These are phyloP conservation scores for Burhinus bistriatus DNA, from an alignment of 2,113 vertebrate species.

Conservation along the genomic window DNA sequence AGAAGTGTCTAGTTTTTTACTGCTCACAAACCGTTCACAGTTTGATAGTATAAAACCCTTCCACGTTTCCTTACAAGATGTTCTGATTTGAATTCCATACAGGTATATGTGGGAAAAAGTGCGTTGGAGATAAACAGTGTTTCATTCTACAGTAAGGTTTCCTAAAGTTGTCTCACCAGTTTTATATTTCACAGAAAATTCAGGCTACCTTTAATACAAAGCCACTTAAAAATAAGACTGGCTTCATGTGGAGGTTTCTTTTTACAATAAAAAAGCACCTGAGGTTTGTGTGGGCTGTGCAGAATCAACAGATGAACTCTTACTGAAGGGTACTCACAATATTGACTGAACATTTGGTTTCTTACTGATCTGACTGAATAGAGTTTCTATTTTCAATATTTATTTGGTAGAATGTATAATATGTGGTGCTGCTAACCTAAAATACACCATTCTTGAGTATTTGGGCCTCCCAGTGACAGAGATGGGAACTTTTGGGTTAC, in stretches of 20 bases:
- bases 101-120: background rate
- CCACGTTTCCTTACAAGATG: background rate
- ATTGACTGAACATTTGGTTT: conserved; percentile 41
- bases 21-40: background rate
- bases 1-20: background rate
- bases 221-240: conserved; percentile 21
- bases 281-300: conserved; percentile 8
- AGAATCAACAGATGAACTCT: background rate
- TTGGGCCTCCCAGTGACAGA: background rate
- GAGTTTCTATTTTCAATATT: background rate
- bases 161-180: background rate
- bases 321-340: background rate
- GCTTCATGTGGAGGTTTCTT: conserved; percentile 3
- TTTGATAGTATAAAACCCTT: background rate
- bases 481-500: background rate
- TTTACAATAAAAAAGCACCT: conserved; percentile 20
- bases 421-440: background rate
- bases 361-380: background rate
- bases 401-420: background rate
- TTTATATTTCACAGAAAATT: background rate
- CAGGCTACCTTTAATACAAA: background rate
- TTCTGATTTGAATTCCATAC: background rate
- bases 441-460: background rate
- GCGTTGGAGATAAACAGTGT: background rate
- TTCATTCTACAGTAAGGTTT: background rate